A percentile compares a stretch with the other conserved stretches of the same genome.
phyloP scores from a whole-genome alignment of 2,888 invertebrate species.

The Dinocampus coccinellae region DNA sequence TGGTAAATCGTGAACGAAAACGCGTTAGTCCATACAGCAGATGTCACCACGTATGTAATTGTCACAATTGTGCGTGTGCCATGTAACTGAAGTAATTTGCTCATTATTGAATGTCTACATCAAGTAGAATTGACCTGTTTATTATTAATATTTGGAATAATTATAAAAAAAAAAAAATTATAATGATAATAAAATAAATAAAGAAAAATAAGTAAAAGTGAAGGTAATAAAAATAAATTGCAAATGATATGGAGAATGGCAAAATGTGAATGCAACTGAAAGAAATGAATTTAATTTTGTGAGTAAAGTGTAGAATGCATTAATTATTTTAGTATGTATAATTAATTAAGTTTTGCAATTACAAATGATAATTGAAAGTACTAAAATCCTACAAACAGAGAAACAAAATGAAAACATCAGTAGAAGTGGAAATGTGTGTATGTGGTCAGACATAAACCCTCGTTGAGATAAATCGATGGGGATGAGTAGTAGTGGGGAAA shows the following conservation, averaged over 20 bases:
- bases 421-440: constrained; percentile 7
- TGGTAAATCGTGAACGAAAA: constrained; percentile 35
- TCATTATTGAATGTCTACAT: constrained; percentile 57
- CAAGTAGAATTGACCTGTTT: not conserved
- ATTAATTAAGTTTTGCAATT: not conserved
- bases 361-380: constrained; percentile 5
- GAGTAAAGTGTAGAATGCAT: too few relatives aligned
- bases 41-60: constrained; percentile 60
- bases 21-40: constrained; percentile 51
- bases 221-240: too few relatives aligned
- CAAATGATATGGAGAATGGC: too few relatives aligned
- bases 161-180: not conserved
- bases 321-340: not conserved
- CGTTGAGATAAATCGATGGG: constrained; percentile 7
- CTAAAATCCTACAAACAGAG: not conserved
- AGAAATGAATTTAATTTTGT: not conserved
- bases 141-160: too few relatives aligned
- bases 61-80: constrained; percentile 42
- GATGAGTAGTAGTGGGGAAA: not conserved
- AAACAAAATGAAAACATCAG: not conserved
- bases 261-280: too few relatives aligned
- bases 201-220: too few relatives aligned
- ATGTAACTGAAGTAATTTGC: constrained; percentile 55
- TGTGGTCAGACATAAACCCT: constrained; percentile 10
- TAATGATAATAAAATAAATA: not conserved